Evolutionary conservation across 1,140 invertebrate species (phyloP).

Genomic region (Antheraea mylitta): DNA sequence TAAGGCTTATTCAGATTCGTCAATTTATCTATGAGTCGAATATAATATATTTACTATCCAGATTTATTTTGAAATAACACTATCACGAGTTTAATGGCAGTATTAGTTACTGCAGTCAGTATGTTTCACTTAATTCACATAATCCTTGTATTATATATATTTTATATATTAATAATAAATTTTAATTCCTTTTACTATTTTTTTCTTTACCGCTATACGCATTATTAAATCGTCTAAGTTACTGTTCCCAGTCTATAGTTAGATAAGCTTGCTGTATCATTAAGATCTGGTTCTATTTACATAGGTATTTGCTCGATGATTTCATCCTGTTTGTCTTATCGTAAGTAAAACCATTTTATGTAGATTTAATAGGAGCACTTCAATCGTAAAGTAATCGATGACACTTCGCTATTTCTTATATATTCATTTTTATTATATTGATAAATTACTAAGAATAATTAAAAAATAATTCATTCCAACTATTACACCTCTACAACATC

Average conservation of each 20-base stretch:
- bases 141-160: conserved; percentile 34
- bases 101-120: conserved; percentile 54
- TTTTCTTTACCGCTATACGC: too few species aligned
- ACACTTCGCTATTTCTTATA: too few species aligned
- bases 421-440: too few species aligned
- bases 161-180: too few species aligned
- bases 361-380: background rate
- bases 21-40: conserved; percentile 28
- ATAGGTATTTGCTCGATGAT: background rate
- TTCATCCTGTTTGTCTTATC: background rate
- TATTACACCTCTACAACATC: too few species aligned
- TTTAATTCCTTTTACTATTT: too few species aligned
- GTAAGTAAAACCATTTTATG: background rate
- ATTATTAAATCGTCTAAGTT: conserved; percentile 13
- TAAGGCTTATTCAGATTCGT: too few species aligned
- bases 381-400: background rate
- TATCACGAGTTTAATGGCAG: conserved; percentile 59
- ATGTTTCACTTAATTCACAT: conserved; percentile 35
- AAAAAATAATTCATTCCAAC: too few species aligned
- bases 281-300: background rate
- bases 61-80: conserved; percentile 58
- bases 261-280: background rate
- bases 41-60: conserved; percentile 34
- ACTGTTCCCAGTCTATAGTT: conserved; percentile 20
- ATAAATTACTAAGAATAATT: too few species aligned